Percentiles rank a stretch among this genome's conserved stretches.
phyloP scores from a whole-genome alignment of 2,113 vertebrate genomes.

The Syngnathus typhle region DNA sequence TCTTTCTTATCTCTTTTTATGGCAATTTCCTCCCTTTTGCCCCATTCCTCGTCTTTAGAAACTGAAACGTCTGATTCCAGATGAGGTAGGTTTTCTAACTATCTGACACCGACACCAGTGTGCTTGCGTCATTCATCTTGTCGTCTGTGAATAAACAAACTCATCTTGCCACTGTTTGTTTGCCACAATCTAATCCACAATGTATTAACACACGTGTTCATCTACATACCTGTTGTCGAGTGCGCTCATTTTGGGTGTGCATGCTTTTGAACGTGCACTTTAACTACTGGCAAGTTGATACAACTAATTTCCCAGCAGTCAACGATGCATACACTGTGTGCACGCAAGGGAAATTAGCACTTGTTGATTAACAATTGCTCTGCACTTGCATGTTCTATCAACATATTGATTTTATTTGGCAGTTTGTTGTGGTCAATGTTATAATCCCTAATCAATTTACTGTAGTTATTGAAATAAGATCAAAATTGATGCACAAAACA shows the following conservation, averaged over 20 bases:
- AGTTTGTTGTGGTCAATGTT: conserved; percentile 13
- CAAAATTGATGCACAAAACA: conserved; percentile 10
- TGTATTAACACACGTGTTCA: conserved; percentile 18
- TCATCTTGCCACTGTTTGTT: conserved; percentile 17
- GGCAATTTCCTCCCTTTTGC: conserved; percentile 15
- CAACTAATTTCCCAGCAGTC: not conserved
- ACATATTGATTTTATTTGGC: conserved; percentile 20
- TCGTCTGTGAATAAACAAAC: conserved; percentile 23
- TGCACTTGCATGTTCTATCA: conserved; percentile 3
- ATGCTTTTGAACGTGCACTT: conserved; percentile 12
- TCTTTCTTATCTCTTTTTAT: conserved; percentile 7
- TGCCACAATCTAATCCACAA: conserved; percentile 18
- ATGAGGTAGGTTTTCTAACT: conserved; percentile 79
- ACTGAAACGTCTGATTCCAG: conserved; percentile 88
- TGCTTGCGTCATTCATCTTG: conserved; percentile 17
- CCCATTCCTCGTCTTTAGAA: conserved; percentile 67
- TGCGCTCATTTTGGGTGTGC: conserved; percentile 19
- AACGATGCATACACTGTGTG: not conserved
- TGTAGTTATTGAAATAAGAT: conserved; percentile 8
- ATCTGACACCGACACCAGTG: conserved; percentile 12
- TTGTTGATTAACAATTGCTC: not conserved
- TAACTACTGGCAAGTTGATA: not conserved
- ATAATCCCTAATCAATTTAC: conserved; percentile 18
- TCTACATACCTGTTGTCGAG: conserved; percentile 9
- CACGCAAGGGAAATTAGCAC: not conserved